phyloP scores from a whole-genome alignment of 2,113 vertebrate species.

The Zosterops lateralis region DNA sequence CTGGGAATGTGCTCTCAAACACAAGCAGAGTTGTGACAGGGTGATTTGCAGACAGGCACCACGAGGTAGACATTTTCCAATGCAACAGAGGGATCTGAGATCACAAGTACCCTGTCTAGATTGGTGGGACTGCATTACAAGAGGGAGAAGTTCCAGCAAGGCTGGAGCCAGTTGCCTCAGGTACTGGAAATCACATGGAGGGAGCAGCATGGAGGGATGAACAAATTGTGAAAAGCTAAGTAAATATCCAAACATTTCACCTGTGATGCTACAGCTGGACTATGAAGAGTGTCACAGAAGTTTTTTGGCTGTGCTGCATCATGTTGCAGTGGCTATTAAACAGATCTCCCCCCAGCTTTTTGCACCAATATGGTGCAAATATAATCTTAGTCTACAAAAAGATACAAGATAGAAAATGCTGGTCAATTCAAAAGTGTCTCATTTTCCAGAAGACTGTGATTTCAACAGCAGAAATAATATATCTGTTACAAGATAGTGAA shows the following conservation, averaged over 20 bases:
- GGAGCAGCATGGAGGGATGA: not conserved
- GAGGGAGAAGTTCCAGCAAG: not conserved
- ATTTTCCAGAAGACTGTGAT: not conserved
- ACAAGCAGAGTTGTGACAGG: not conserved
- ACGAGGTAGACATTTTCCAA: not conserved
- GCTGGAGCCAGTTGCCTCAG: not conserved
- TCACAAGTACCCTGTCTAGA: not conserved
- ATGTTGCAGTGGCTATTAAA: not conserved
- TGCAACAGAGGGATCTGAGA: not conserved
- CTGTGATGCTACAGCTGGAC: not conserved
- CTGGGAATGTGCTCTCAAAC: not conserved
- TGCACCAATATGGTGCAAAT: not conserved
- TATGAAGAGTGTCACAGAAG: not conserved
- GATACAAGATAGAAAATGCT: not conserved
- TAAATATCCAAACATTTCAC: not conserved
- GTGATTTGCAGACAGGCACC: not conserved
- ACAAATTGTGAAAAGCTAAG: not conserved
- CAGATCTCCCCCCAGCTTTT: fast-evolving
- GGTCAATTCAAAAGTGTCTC: not conserved
- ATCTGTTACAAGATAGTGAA: not conserved
- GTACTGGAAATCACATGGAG: not conserved
- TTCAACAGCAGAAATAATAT: not conserved
- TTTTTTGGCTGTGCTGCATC: not conserved
- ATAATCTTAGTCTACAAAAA: not conserved
- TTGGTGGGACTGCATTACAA: not conserved